These are phyloP conservation scores for Pagetopsis macropterus DNA, from an alignment of 2,797 vertebrate species.

Conservation along the genomic window DNA sequence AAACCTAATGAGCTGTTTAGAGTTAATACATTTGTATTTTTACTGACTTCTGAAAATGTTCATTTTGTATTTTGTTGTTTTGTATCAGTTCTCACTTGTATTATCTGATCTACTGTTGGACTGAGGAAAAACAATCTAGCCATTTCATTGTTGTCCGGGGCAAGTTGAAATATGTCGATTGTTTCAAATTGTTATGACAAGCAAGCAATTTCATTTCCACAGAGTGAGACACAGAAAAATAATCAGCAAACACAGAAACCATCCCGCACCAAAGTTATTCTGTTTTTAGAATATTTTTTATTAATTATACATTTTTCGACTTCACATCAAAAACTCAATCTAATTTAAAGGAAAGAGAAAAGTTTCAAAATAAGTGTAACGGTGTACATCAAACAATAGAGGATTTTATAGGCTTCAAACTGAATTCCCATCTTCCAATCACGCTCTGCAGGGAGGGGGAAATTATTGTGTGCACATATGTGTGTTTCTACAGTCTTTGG, in stretches of 20 bases:
- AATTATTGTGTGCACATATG: neutral
- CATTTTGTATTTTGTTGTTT: too few relatives aligned
- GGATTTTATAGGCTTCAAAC: slow-evolving; percentile 27
- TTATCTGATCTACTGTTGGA: too few relatives aligned
- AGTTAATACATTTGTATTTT: too few relatives aligned
- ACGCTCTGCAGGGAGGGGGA: slow-evolving; percentile 1
- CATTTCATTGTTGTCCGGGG: too few relatives aligned
- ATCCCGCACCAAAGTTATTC: neutral
- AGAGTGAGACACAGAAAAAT: too few relatives aligned
- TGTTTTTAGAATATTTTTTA: slow-evolving; percentile 44
- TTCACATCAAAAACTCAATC: slow-evolving; percentile 22
- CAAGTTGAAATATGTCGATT: too few relatives aligned
- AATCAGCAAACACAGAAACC: neutral
- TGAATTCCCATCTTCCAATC: slow-evolving; percentile 1
- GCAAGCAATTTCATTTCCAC: too few relatives aligned
- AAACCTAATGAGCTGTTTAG: too few relatives aligned
- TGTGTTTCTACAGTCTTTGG: slow-evolving; percentile 18
- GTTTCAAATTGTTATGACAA: too few relatives aligned
- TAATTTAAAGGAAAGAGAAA: slow-evolving; percentile 36
- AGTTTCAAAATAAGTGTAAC: neutral
- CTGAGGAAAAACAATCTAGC: too few relatives aligned
- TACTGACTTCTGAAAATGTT: too few relatives aligned
- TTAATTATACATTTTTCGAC: slow-evolving; percentile 27
- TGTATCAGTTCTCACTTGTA: too few relatives aligned
- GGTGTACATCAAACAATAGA: slow-evolving; percentile 20